Evolutionary conservation across 2,888 invertebrate species (phyloP), one percentile per base, ranked within the genome.

Genomic region (Apamea epomidion): DNA sequence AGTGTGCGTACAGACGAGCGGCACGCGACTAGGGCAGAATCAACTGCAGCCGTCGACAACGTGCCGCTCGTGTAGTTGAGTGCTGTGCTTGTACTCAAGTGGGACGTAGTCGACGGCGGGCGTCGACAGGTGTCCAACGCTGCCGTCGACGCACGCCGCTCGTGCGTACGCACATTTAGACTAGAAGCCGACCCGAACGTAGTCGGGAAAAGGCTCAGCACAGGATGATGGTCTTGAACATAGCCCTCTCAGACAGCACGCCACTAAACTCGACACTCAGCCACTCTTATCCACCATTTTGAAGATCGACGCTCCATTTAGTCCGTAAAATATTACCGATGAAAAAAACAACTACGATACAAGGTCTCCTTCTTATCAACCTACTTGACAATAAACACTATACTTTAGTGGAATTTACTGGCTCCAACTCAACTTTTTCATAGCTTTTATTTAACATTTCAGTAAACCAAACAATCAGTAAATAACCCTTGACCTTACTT

Each of bases 401-500:
- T 1, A 42, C 21, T 29, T 16, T 16, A 51, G 51, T 54, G 2
- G 25, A 71, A n/a, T 71, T 37, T 18, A 37, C 32, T 37, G 10
- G 6, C 16, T 25, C 0, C 0, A 16, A 6, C 3, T 54, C 3
- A 60, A n/a, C 6, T 6, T 37, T 18, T 72, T 60, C n/a, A 60
- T 37, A 37, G 8, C 3, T 71, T 32, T 12, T 72, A 37, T 72
- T 62, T n/a, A 21, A 72, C 60, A 60, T n/a, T n/a, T 37, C 12
- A 60, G n/a, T 2, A 21, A n/a, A 72, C 7, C 21, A n/a, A 72
- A 62, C n/a, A 62, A 62, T 62, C 42, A 29, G 21, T 42, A 21
- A 29, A 29, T n/a, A n/a, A 62, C 29, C 42, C 21, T 29, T 78
- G 74, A 85, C 82, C 85, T 80, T 83, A n/a, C n/a, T 62, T 48